These are phyloP conservation scores for Callyntrura sp. DNA, from an alignment of 2,888 invertebrate species.

Conservation along the genomic window DNA sequence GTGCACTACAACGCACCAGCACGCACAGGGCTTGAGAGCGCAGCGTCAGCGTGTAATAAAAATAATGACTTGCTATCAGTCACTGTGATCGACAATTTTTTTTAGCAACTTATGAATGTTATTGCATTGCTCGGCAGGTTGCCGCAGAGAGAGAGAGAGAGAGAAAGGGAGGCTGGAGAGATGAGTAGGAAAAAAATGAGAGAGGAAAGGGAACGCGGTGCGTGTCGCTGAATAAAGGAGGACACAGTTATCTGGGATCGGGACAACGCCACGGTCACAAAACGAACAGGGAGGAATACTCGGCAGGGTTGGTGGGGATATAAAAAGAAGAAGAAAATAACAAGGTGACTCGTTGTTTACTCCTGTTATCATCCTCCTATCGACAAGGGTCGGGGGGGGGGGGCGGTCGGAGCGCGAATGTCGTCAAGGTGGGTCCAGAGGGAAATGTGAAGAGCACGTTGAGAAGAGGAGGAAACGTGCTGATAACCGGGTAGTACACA, in stretches of 20 bases:
- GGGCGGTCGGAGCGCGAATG: neutral
- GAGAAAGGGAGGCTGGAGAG: neutral
- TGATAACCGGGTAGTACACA: neutral
- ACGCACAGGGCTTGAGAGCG: neutral
- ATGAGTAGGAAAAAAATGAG: neutral
- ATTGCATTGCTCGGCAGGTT: slow-evolving; percentile 2
- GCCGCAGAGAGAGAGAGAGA: neutral
- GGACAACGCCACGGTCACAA: neutral
- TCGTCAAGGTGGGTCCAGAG: neutral
- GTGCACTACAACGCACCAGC: neutral
- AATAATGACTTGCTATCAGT: slow-evolving; percentile 73
- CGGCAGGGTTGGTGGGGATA: no score
- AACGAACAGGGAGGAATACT: neutral
- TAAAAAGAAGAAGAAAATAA: no score
- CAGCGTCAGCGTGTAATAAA: slow-evolving; percentile 48
- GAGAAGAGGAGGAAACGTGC: neutral
- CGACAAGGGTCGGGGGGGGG: neutral
- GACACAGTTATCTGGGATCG: neutral
- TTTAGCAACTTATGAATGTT: slow-evolving; percentile 68
- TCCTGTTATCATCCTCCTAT: no score
- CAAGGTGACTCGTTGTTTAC: no score
- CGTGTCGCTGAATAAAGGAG: neutral
- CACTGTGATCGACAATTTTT: slow-evolving; percentile 69
- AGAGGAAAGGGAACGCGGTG: no score
- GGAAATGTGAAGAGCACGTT: neutral